Base-by-base conservation (phyloP, 1,140 invertebrate genomes). In the Anagrus nilaparvatae region DNA sequence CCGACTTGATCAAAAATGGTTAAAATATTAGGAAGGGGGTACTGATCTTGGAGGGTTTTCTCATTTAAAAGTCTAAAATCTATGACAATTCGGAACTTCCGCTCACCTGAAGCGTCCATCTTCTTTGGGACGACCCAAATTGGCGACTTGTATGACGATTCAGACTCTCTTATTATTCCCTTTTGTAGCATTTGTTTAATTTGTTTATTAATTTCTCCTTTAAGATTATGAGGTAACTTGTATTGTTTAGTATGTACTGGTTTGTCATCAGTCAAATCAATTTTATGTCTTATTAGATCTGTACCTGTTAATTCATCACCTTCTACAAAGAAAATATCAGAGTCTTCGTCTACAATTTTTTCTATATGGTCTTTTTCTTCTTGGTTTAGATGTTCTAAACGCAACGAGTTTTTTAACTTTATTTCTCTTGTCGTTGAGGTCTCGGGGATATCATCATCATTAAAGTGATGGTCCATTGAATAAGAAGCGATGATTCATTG, bases 31-130 rank as follows among this genome's bases (percentile, higher is more conserved):
- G 16, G 9, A 7, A 40, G 17, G 4, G 71, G 70, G 49, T 60
- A 72, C 4, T 14, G 23, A 12, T 51, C 47, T 10, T 34, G 43
- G 1, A 51, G 13, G 0, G 52, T 55, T 21, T 55, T 40, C 34
- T 45, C 30, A 32, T 62, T 63, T 1, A 63, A 34, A 37, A 37
- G 43, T 17, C 56, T 19, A 39, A 52, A 61, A 43, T 61, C 55
- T 8, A 61, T 47, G 24, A 52, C 53, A 4, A 63, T 23, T 21
- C 54, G 18, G 40, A 44, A 53, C 16, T 25, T 43, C 14, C 34
- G 45, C 2, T 48, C 39, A 8, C 47, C 47, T n/a, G 39, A 19
- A 0, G 32, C 5, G 28, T 48, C 12, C n/a, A n/a, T 5, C 5
- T 46, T 53, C 43, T 51, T 47, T 16, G 45, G 29, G 5, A 53